phyloP scores from a whole-genome alignment of 2,888 invertebrate genomes.

The Lycaena phlaeas region DNA sequence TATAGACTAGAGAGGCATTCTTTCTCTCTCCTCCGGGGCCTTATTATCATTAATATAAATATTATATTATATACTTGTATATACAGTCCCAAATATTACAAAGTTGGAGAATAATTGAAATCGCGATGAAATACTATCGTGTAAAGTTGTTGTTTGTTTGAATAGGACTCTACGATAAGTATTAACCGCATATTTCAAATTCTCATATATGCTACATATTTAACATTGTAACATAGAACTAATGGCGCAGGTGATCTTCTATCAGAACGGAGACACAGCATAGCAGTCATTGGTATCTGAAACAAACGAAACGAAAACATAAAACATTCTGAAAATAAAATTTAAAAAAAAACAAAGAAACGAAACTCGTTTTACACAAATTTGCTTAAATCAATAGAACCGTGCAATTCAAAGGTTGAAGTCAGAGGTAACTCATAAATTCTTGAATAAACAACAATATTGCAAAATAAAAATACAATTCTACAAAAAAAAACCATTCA shows the following conservation, averaged over 20 bases:
- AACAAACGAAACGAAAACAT: constrained; percentile 1
- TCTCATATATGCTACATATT: constrained; percentile 21
- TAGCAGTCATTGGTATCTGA: constrained; percentile 1
- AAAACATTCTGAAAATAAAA: too few species aligned
- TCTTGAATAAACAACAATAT: too few species aligned
- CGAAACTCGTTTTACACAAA: too few species aligned
- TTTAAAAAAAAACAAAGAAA: not conserved
- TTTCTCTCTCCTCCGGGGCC: constrained; percentile 47
- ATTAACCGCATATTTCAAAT: constrained; percentile 41
- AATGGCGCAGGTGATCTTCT: not conserved
- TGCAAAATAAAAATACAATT: too few species aligned
- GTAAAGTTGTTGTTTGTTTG: constrained; percentile 19
- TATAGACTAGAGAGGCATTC: constrained; percentile 45
- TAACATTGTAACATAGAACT: not conserved
- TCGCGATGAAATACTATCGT: constrained; percentile 49
- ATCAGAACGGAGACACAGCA: not conserved
- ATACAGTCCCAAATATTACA: constrained; percentile 28
- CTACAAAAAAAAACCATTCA: too few species aligned
- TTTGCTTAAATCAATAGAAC: too few species aligned
- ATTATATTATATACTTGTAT: constrained; percentile 21
- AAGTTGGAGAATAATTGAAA: constrained; percentile 38
- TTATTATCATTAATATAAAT: constrained; percentile 34
- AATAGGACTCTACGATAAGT: constrained; percentile 33
- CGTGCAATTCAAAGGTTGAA: too few species aligned
- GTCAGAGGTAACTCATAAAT: too few species aligned